These are phyloP conservation scores for Aproaerema taeniolella DNA, from an alignment of 2,888 invertebrate genomes.

Conservation along the genomic window DNA sequence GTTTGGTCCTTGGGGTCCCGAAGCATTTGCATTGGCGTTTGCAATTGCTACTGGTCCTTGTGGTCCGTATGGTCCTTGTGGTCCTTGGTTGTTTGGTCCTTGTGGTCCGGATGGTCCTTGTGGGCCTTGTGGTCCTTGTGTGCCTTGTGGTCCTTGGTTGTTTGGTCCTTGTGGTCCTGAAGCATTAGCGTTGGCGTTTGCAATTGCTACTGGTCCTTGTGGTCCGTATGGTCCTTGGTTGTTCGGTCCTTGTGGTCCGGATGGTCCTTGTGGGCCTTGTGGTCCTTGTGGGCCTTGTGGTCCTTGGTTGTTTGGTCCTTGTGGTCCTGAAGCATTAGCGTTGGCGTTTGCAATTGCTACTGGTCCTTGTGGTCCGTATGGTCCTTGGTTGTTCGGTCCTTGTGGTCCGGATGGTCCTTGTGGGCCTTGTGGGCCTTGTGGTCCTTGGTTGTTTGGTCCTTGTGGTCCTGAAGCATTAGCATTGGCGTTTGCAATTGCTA, in stretches of 20 bases:
- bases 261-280: constrained; percentile 3
- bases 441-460: too few relatives aligned
- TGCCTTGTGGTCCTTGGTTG: too few relatives aligned
- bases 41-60: constrained; percentile 2
- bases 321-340: background rate
- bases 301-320: constrained; percentile 1
- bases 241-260: background rate
- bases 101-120: constrained; percentile 1
- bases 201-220: constrained; percentile 4
- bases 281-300: constrained; percentile 1
- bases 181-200: too few relatives aligned
- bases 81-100: too few relatives aligned
- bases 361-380: background rate
- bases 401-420: background rate
- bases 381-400: constrained; percentile 6
- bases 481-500: too few relatives aligned
- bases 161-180: too few relatives aligned
- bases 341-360: background rate
- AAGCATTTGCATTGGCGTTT: background rate
- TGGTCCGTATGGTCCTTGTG: constrained; percentile 9
- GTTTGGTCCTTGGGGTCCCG: too few relatives aligned
- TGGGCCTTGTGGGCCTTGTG: background rate
- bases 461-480: too few relatives aligned
- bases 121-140: too few relatives aligned
- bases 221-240: background rate